A percentile compares a stretch with the other conserved stretches of the same genome.
phyloP scores from a whole-genome alignment of 2,888 invertebrate species.

The Andricus quercusramuli region DNA sequence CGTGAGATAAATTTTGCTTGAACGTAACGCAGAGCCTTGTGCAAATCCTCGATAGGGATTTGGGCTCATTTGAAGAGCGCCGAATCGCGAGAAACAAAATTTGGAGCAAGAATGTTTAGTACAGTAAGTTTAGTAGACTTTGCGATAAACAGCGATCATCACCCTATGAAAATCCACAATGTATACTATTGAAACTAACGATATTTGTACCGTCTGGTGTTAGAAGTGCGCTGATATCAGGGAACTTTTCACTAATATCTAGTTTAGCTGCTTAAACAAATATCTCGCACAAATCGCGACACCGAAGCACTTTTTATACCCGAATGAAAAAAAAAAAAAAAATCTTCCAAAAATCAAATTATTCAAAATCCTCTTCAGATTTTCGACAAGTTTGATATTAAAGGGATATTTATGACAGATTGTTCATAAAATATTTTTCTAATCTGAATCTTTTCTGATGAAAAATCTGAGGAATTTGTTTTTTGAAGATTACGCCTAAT shows the following conservation, averaged over 20 bases:
- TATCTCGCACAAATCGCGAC: constrained; percentile 17
- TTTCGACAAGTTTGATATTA: constrained; percentile 2
- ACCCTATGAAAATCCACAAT: constrained; percentile 69
- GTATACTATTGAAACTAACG: constrained; percentile 75
- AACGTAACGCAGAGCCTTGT: constrained; percentile 63
- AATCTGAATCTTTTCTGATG: neutral
- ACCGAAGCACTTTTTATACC: constrained; percentile 13
- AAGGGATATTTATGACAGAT: neutral
- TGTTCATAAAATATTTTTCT: neutral
- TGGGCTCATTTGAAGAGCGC: constrained; percentile 54
- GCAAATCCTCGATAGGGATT: constrained; percentile 57
- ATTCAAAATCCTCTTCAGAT: neutral
- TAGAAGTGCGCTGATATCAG: constrained; percentile 74
- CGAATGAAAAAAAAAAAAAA: neutral
- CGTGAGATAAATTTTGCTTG: constrained; percentile 72
- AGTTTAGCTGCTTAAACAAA: constrained; percentile 29
- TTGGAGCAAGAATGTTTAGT: constrained; percentile 63
- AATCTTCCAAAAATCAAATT: neutral
- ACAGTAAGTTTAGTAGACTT: constrained; percentile 69
- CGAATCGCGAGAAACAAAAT: constrained; percentile 56
- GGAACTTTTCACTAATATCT: constrained; percentile 63
- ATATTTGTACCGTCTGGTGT: constrained; percentile 74
- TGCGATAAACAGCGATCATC: constrained; percentile 65
- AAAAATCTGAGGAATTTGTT: neutral
- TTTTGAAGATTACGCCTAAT: neutral